Conservation (phyloP, 1,140 invertebrate species). For the Conopomorpha cramerella region DNA sequence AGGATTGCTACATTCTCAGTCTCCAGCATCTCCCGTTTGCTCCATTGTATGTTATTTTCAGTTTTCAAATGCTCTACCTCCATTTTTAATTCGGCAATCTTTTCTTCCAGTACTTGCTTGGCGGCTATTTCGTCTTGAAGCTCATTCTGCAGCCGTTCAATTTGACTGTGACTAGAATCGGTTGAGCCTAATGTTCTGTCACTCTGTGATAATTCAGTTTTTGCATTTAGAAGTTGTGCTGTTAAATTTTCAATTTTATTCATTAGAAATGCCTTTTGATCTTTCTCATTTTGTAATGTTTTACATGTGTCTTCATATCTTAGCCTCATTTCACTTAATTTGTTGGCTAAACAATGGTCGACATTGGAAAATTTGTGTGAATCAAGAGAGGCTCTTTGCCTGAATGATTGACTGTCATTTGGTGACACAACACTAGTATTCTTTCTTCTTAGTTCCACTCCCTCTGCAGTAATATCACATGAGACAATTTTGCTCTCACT, state of each 20-base stretch:
- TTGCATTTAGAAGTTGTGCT: slow-evolving; percentile 33
- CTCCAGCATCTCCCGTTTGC: slow-evolving; percentile 85
- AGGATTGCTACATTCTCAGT: slow-evolving; percentile 86
- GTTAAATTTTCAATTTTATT: slow-evolving; percentile 41
- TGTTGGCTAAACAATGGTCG: slow-evolving; percentile 39
- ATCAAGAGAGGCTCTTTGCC: slow-evolving; percentile 40
- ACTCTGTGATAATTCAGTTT: slow-evolving; percentile 33
- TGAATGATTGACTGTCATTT: slow-evolving; percentile 21
- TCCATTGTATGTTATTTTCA: slow-evolving; percentile 93
- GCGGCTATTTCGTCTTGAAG: slow-evolving; percentile 49
- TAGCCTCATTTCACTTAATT: slow-evolving; percentile 38
- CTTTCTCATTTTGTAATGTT: slow-evolving; percentile 40
- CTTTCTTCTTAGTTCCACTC: slow-evolving; percentile 40
- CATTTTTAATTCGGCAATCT: slow-evolving; percentile 78
- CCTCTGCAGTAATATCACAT: slow-evolving; percentile 32
- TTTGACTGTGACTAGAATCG: slow-evolving; percentile 50
- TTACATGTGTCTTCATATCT: slow-evolving; percentile 40
- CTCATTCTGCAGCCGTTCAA: slow-evolving; percentile 45
- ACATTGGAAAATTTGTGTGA: slow-evolving; percentile 49
- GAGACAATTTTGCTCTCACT: slow-evolving; percentile 44
- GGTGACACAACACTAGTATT: slow-evolving; percentile 30
- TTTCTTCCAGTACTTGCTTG: slow-evolving; percentile 47
- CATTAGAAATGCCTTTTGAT: slow-evolving; percentile 39
- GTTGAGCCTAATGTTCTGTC: slow-evolving; percentile 44
- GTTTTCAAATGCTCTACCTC: slow-evolving; percentile 84